Conservation (phyloP, 2,113 vertebrate genomes). For the Nestor notabilis region DNA sequence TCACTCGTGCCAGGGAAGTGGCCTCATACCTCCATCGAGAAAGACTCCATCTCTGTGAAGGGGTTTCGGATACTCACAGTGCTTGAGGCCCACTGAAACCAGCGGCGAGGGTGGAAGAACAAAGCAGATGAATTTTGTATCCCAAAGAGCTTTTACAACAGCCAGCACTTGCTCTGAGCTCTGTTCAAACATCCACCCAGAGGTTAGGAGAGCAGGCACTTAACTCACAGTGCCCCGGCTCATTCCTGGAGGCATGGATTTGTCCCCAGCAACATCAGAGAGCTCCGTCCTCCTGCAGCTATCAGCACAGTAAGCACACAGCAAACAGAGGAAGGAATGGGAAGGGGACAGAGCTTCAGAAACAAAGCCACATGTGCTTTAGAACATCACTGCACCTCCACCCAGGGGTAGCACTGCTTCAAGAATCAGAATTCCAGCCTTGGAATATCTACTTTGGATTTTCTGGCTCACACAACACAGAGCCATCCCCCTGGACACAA, state of each 20-base stretch:
- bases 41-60: neutral
- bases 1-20: neutral
- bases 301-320: neutral
- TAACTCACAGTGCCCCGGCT: neutral
- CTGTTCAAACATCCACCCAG: constrained; percentile 28
- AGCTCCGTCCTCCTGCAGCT: neutral
- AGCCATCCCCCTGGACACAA: neutral
- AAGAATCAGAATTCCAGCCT: neutral
- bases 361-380: fast-evolving
- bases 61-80: neutral
- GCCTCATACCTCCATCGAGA: fast-evolving
- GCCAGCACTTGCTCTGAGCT: constrained; percentile 1
- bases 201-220: constrained; percentile 8
- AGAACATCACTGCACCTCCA: neutral
- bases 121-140: neutral
- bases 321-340: neutral
- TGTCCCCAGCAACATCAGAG: constrained; percentile 27
- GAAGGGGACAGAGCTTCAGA: neutral
- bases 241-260: constrained; percentile 1
- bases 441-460: neutral
- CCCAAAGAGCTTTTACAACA: neutral
- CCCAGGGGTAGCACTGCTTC: neutral
- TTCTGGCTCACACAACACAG: neutral
- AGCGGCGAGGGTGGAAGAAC: neutral
- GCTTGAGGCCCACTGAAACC: neutral